A percentile compares a stretch with the other conserved stretches of the same genome.
Conservation (phyloP, 2,113 vertebrate genomes). For the Catharus bicknelli region DNA sequence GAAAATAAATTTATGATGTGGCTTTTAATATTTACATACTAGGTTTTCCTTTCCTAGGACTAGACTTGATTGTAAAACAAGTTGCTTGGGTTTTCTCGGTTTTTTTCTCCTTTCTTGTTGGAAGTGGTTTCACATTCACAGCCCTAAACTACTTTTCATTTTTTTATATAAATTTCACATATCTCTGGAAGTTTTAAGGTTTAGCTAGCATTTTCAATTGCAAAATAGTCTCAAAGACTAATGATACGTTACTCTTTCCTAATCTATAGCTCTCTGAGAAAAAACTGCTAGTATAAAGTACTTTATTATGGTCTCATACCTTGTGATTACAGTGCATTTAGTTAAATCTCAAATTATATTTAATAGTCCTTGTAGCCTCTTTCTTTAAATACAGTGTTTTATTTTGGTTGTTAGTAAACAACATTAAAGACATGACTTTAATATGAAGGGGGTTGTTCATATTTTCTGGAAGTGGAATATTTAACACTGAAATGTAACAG, state of each 20-base stretch:
- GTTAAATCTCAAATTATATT: neutral
- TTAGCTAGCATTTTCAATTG: neutral
- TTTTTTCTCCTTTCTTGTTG: neutral
- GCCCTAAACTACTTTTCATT: neutral
- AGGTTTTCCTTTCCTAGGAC: neutral
- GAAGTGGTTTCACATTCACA: constrained; percentile 4
- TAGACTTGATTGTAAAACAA: neutral
- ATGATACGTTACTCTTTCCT: neutral
- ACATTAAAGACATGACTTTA: neutral
- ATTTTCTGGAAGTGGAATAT: neutral
- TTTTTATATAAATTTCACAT: neutral
- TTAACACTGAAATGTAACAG: neutral
- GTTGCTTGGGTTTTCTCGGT: neutral
- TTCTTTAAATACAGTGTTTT: neutral
- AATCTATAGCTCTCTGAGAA: neutral
- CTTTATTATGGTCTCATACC: neutral
- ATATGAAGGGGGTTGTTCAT: neutral
- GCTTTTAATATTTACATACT: neutral
- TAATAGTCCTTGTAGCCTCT: neutral
- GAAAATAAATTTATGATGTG: neutral
- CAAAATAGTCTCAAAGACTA: neutral
- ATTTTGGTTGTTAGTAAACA: neutral
- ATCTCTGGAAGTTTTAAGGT: neutral
- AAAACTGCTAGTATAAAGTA: neutral
- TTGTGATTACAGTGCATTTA: neutral